phyloP scores from a whole-genome alignment of 1,140 invertebrate genomes.

The Hyposmocoma kahamanoa region DNA sequence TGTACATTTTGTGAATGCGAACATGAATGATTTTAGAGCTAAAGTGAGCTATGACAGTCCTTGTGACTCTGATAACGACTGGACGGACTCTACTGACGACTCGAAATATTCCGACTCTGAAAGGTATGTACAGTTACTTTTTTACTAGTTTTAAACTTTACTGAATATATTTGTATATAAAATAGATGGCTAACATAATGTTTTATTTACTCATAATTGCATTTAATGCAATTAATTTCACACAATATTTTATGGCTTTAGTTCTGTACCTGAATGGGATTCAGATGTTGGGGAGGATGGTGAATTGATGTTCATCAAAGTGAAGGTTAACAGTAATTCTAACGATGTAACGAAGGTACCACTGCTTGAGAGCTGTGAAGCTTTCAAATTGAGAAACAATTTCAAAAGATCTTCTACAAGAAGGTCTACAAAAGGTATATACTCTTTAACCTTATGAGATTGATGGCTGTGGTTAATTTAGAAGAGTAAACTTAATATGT shows the following conservation, averaged over 20 bases:
- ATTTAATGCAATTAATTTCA: too few relatives aligned
- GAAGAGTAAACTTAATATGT: background rate
- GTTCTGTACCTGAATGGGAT: slow-evolving; percentile 79
- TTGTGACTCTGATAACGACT: slow-evolving; percentile 59
- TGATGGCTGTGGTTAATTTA: too few relatives aligned
- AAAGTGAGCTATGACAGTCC: slow-evolving; percentile 50
- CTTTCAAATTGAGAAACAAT: slow-evolving; percentile 58
- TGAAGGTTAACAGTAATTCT: slow-evolving; percentile 25
- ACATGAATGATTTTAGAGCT: slow-evolving; percentile 38
- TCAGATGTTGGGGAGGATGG: slow-evolving; percentile 74
- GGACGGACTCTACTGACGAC: slow-evolving; percentile 57
- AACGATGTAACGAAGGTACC: slow-evolving; percentile 33
- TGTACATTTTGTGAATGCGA: background rate
- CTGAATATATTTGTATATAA: too few relatives aligned
- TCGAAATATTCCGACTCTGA: slow-evolving; percentile 62
- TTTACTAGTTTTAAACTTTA: too few relatives aligned
- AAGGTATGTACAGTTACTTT: slow-evolving; percentile 32
- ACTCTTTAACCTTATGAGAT: background rate
- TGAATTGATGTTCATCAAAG: slow-evolving; percentile 75
- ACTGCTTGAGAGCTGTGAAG: slow-evolving; percentile 56
- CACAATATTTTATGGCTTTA: too few relatives aligned
- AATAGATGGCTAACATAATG: background rate
- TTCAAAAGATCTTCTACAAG: slow-evolving; percentile 60
- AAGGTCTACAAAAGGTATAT: slow-evolving; percentile 54
- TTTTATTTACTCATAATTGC: background rate